phyloP scores from a whole-genome alignment of 2,113 vertebrate genomes.

The Heterocephalus glaber region DNA sequence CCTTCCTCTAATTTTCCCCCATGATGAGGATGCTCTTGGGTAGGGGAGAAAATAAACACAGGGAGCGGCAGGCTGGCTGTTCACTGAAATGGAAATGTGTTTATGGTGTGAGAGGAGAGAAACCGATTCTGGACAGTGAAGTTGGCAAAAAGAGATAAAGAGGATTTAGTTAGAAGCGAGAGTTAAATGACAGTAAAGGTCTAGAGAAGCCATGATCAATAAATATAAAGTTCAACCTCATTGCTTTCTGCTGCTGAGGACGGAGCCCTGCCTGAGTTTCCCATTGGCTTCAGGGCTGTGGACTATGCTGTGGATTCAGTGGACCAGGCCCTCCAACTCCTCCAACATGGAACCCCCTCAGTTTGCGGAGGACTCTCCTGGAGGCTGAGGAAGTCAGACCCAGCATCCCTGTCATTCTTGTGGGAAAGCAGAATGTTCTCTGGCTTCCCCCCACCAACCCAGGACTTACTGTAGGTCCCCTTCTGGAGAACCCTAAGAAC shows the following conservation, averaged over 20 bases:
- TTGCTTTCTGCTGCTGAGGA: slow-evolving; percentile 43
- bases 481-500: not conserved
- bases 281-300: not conserved
- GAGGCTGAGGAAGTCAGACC: not conserved
- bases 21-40: not conserved
- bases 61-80: slow-evolving; percentile 53
- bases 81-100: slow-evolving; percentile 72
- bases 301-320: not conserved
- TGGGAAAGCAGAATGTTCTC: rapidly evolving
- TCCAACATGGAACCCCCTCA: not conserved
- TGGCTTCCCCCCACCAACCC: too few species aligned
- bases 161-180: slow-evolving; percentile 63
- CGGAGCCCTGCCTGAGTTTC: not conserved
- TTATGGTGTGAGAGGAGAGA: slow-evolving; percentile 57
- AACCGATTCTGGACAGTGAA: slow-evolving; percentile 60
- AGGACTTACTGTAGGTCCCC: rapidly evolving
- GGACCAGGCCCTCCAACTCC: not conserved
- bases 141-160: slow-evolving; percentile 70
- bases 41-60: not conserved
- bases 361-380: rapidly evolving
- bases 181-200: slow-evolving; percentile 59
- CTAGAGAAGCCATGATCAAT: slow-evolving; percentile 66
- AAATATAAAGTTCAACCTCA: slow-evolving; percentile 75
- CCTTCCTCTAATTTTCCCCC: not conserved
- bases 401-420: rapidly evolving